Conservation (phyloP, 1,140 invertebrate species). For the Bombus waltoni region DNA sequence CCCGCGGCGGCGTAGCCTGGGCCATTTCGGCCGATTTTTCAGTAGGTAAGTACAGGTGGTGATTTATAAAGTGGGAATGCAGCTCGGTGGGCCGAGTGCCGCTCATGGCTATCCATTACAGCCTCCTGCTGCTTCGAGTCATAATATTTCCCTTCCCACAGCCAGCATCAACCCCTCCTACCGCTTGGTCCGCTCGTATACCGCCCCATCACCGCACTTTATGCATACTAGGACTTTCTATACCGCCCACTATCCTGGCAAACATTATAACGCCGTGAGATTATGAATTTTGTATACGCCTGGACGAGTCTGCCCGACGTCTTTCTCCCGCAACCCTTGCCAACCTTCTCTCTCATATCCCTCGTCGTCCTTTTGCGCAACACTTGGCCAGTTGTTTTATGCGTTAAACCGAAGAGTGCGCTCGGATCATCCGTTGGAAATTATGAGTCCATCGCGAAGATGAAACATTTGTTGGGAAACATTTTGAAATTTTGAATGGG, state of each 20-base stretch:
- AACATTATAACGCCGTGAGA: constrained; percentile 76
- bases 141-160: constrained; percentile 59
- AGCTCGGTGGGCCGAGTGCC: constrained; percentile 49
- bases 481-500: too few relatives aligned
- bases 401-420: neutral
- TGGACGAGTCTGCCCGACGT: constrained; percentile 62
- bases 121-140: constrained; percentile 65
- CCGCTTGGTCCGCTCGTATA: constrained; percentile 46
- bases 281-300: constrained; percentile 79
- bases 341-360: too few relatives aligned
- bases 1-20: constrained; percentile 16
- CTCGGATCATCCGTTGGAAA: neutral
- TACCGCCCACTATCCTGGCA: constrained; percentile 53
- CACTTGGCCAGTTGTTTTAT: rapidly evolving
- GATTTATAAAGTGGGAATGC: constrained; percentile 70
- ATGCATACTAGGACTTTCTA: constrained; percentile 67
- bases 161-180: constrained; percentile 17
- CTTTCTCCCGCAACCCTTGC: neutral
- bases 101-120: constrained; percentile 68
- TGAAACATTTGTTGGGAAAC: too few relatives aligned
- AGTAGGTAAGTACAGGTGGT: constrained; percentile 63
- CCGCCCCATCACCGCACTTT: constrained; percentile 68
- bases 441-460: neutral
- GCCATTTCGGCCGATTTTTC: constrained; percentile 65
- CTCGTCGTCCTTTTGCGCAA: neutral